phyloP scores from a whole-genome alignment of 2,797 vertebrate genomes.

The Emys orbicularis region DNA sequence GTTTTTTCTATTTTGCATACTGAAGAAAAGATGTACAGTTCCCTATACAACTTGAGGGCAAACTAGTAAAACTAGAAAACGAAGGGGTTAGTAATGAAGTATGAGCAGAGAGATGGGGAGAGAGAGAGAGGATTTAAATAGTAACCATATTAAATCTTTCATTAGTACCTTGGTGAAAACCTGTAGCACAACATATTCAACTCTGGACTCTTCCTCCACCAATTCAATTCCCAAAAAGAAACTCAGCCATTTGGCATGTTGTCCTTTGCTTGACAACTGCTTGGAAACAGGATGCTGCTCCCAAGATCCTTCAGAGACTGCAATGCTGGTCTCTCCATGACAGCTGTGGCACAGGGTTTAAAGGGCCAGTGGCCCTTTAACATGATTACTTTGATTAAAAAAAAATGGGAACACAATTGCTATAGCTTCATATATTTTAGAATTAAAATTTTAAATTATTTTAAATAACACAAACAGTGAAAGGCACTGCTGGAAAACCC shows the following conservation, averaged over 20 bases:
- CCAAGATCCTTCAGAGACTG: constrained; percentile 35
- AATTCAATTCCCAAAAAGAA: constrained; percentile 58
- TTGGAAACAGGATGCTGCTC: constrained; percentile 59
- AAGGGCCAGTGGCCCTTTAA: not conserved
- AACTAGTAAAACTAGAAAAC: constrained; percentile 57
- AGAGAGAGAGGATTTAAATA: not conserved
- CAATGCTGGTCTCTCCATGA: not conserved
- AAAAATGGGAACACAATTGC: not conserved
- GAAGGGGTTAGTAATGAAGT: not conserved
- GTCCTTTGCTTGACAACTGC: constrained; percentile 52
- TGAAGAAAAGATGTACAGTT: not conserved
- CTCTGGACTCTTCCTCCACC: constrained; percentile 44
- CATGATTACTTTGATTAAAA: not conserved
- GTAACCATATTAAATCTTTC: constrained; percentile 51
- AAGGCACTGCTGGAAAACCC: not conserved
- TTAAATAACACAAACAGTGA: not conserved
- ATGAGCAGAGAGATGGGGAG: not conserved
- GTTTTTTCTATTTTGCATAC: not conserved
- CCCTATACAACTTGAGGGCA: constrained; percentile 3
- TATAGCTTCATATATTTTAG: constrained; percentile 14
- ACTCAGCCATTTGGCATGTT: constrained; percentile 40
- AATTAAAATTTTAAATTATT: not conserved
- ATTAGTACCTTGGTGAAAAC: constrained; percentile 62
- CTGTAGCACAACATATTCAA: constrained; percentile 56
- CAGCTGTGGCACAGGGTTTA: not conserved